Conservation (phyloP, 2,113 vertebrate genomes). For the Melierax canorus region DNA sequence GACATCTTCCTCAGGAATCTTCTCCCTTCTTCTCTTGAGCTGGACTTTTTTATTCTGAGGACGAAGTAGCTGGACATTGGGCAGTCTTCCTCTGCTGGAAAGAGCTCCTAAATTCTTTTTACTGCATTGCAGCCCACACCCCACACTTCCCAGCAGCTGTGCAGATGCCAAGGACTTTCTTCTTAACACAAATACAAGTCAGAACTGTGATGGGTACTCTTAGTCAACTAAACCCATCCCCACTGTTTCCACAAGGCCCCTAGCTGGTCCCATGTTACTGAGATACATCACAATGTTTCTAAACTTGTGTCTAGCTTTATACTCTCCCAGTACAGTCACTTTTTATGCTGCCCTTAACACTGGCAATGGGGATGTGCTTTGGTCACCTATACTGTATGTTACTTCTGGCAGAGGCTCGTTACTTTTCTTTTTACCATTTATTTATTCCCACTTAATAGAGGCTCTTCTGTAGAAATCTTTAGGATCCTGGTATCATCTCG, state of each 20-base stretch:
- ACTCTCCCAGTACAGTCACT: not conserved
- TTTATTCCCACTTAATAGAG: conserved; percentile 49
- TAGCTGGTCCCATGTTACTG: not conserved
- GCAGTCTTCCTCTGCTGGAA: conserved; percentile 13
- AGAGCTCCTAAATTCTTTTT: not conserved
- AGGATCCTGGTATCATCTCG: not conserved
- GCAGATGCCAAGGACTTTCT: conserved; percentile 57
- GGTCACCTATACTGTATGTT: not conserved
- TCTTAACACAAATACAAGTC: not conserved
- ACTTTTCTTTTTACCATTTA: conserved; percentile 53
- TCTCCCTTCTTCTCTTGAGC: conserved; percentile 24
- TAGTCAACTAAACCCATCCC: not conserved
- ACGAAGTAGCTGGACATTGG: not conserved
- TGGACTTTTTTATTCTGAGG: conserved; percentile 19
- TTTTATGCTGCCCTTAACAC: not conserved
- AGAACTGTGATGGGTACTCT: conserved; percentile 20
- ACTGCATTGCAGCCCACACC: not conserved
- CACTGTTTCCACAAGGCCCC: not conserved
- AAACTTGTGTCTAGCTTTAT: conserved; percentile 21
- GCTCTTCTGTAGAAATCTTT: conserved; percentile 17
- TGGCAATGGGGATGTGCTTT: conserved; percentile 23
- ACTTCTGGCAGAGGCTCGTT: conserved; percentile 23
- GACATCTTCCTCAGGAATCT: conserved; percentile 62
- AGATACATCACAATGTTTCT: not conserved
- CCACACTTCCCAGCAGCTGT: not conserved